These are phyloP conservation scores for Sciurus niger DNA, from an alignment of 2,113 vertebrate genomes.

Conservation along the genomic window DNA sequence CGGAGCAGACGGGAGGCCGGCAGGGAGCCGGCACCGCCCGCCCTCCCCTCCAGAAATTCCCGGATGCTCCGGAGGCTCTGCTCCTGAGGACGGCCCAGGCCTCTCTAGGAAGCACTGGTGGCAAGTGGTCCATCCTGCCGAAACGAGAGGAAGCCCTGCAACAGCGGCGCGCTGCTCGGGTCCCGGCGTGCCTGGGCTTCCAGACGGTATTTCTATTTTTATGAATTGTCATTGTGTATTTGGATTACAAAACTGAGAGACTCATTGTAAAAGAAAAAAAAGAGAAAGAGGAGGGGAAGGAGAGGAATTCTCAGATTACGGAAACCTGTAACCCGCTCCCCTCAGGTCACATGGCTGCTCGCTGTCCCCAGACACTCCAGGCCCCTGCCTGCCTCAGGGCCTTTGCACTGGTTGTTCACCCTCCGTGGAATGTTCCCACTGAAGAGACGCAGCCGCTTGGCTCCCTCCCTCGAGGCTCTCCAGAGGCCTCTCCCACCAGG, in stretches of 20 bases:
- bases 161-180: background rate
- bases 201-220: conserved; percentile 58
- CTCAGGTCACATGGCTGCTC: background rate
- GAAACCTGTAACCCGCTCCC: background rate
- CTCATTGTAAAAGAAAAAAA: background rate
- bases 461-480: background rate
- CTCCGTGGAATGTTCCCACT: background rate
- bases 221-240: conserved; percentile 25
- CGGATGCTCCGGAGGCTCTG: background rate
- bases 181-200: background rate
- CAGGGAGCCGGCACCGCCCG: background rate
- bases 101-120: conserved; percentile 44
- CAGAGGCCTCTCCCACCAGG: background rate
- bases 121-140: conserved; percentile 40
- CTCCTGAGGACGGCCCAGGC: background rate
- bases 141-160: background rate
- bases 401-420: conserved; percentile 5
- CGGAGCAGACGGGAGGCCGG: no score
- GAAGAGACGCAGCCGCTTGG: background rate
- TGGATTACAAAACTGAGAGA: conserved; percentile 60
- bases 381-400: conserved; percentile 36
- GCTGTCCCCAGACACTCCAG: background rate
- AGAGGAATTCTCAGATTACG: background rate
- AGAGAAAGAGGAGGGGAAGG: accelerated
- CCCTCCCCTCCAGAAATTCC: conserved; percentile 24